Conservation (phyloP, 2,113 vertebrate genomes). For the Urocitellus parryii region DNA sequence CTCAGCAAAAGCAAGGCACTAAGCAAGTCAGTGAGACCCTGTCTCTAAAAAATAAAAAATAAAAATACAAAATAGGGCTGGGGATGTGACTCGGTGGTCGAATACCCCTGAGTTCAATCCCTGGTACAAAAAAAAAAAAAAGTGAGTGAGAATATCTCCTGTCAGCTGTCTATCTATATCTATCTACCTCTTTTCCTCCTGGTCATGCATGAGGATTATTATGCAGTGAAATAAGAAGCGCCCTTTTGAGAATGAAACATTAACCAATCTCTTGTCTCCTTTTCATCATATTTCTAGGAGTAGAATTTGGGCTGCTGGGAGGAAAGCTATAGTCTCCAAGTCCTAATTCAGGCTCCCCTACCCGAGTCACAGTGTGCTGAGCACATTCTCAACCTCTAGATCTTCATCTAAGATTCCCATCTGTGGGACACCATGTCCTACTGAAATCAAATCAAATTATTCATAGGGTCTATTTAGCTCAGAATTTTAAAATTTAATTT, state of each 20-base stretch:
- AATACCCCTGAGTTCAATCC: too few relatives aligned
- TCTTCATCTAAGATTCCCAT: neutral
- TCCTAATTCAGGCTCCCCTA: too few relatives aligned
- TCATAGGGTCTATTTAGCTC: neutral
- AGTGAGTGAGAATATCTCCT: neutral
- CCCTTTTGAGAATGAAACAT: neutral
- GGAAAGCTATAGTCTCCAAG: neutral
- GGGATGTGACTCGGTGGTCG: too few relatives aligned
- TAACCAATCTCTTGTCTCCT: neutral
- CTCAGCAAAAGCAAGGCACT: too few relatives aligned
- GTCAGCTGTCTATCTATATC: neutral
- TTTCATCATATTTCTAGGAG: neutral
- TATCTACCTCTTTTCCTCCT: neutral
- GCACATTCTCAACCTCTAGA: neutral
- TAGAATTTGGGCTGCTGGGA: neutral
- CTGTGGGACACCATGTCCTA: too few relatives aligned
- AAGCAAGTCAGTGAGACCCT: too few relatives aligned
- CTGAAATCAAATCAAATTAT: neutral
- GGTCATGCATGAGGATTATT: neutral
- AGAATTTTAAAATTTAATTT: neutral
- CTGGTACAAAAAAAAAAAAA: neutral
- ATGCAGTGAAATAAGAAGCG: neutral
- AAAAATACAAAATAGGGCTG: too few relatives aligned
- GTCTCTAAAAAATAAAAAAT: too few relatives aligned
- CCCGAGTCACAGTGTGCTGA: rapidly evolving